These are phyloP conservation scores for Apis dorsata DNA, from an alignment of 1,140 invertebrate genomes.

Conservation along the genomic window DNA sequence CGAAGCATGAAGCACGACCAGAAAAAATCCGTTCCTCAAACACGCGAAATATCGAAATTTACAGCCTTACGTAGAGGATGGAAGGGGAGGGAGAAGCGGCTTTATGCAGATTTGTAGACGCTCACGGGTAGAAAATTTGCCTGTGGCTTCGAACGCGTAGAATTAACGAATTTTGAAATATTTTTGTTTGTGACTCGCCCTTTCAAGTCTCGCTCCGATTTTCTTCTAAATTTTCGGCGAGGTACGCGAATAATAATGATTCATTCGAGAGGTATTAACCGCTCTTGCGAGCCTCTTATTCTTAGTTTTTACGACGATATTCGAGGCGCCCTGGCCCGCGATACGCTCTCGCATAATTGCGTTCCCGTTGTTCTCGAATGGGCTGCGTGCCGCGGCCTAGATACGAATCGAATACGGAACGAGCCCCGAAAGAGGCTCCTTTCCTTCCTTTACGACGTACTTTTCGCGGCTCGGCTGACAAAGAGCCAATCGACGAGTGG, in stretches of 20 bases:
- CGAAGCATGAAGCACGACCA: slow-evolving; percentile 69
- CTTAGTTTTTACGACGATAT: slow-evolving; percentile 36
- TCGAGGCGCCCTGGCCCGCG: background rate
- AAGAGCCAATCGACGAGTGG: slow-evolving; percentile 2
- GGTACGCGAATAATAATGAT: background rate
- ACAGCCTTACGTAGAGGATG: slow-evolving; percentile 75
- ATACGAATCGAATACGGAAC: slow-evolving; percentile 37
- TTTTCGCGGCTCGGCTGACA: slow-evolving; percentile 20
- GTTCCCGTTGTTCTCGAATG: slow-evolving; percentile 17
- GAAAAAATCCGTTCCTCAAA: slow-evolving; percentile 78
- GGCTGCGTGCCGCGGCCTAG: background rate
- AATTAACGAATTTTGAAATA: slow-evolving; percentile 56
- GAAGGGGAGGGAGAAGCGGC: slow-evolving; percentile 66
- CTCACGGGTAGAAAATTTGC: slow-evolving; percentile 5
- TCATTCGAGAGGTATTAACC: background rate
- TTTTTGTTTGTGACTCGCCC: background rate
- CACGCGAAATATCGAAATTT: slow-evolving; percentile 74
- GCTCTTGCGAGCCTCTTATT: background rate
- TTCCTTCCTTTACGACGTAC: slow-evolving; percentile 25
- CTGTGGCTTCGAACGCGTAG: background rate
- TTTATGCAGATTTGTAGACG: slow-evolving; percentile 75
- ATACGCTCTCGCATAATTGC: slow-evolving; percentile 21
- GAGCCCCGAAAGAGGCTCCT: background rate
- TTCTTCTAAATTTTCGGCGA: background rate
- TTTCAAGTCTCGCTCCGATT: no score